phyloP scores from a whole-genome alignment of 1,140 invertebrate genomes.

The Linepithema humile region DNA sequence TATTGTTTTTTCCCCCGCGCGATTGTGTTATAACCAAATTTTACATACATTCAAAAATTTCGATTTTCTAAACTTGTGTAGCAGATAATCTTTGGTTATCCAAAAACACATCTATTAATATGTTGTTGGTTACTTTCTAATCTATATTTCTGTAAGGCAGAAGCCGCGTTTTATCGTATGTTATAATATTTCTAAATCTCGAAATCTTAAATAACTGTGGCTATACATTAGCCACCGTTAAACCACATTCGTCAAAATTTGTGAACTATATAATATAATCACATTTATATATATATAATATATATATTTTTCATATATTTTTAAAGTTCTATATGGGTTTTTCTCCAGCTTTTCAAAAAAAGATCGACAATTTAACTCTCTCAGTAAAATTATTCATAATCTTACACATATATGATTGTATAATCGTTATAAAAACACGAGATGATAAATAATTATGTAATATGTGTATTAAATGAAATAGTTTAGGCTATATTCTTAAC shows the following conservation, averaged over 20 bases:
- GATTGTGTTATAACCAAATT: slow-evolving; percentile 43
- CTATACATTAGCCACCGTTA: slow-evolving; percentile 38
- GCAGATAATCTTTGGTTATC: slow-evolving; percentile 73
- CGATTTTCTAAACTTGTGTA: slow-evolving; percentile 61
- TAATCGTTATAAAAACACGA: too few species aligned
- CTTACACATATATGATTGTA: not conserved
- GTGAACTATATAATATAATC: slow-evolving; percentile 45
- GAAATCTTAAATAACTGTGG: slow-evolving; percentile 52
- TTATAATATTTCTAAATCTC: slow-evolving; percentile 59
- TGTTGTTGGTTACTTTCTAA: slow-evolving; percentile 50
- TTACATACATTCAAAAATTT: slow-evolving; percentile 52
- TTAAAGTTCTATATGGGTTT: slow-evolving; percentile 22
- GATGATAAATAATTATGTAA: too few species aligned
- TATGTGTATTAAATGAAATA: too few species aligned
- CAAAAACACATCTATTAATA: slow-evolving; percentile 68
- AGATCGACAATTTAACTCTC: slow-evolving; percentile 58
- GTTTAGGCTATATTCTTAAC: too few species aligned
- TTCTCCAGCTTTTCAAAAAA: slow-evolving; percentile 16
- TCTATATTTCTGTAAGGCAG: slow-evolving; percentile 49
- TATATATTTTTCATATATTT: slow-evolving; percentile 51
- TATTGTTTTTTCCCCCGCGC: slow-evolving; percentile 16
- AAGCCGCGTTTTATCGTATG: slow-evolving; percentile 42
- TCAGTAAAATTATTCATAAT: slow-evolving; percentile 40
- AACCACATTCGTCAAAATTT: slow-evolving; percentile 44
- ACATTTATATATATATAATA: too few species aligned